Evolutionary conservation across 2,888 invertebrate genomes (phyloP).

Genomic region (Andrena chrysosceles): DNA sequence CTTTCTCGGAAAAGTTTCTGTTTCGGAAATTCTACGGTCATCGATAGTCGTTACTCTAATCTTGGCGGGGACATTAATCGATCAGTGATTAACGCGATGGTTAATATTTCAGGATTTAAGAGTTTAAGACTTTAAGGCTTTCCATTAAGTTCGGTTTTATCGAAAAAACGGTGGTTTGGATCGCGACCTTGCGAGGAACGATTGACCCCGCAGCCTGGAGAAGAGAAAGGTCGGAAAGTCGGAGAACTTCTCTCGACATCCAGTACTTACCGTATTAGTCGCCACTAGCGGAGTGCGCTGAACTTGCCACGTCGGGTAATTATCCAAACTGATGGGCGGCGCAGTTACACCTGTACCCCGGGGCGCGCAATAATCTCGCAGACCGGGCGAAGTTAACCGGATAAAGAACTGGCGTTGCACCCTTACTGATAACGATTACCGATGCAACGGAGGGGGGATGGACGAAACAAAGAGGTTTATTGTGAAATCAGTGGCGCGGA

Average conservation of each 20-base stretch:
- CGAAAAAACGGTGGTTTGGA: background rate
- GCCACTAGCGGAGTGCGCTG: conserved; percentile 17
- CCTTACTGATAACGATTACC: conserved; percentile 22
- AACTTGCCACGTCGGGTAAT: conserved; percentile 42
- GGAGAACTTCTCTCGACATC: background rate
- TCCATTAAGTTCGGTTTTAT: background rate
- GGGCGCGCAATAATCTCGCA: conserved; percentile 20
- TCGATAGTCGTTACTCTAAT: too few species aligned
- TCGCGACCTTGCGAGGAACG: background rate
- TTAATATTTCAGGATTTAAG: too few species aligned
- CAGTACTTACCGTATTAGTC: conserved; percentile 18
- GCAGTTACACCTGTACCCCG: conserved; percentile 44
- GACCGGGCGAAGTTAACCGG: background rate
- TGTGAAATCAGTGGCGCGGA: conserved; percentile 53
- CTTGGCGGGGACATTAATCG: too few species aligned
- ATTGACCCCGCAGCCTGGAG: too few species aligned
- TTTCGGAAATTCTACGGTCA: too few species aligned
- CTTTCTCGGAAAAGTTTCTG: background rate
- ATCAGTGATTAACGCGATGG: too few species aligned
- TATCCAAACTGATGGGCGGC: conserved; percentile 38
- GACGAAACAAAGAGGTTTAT: conserved; percentile 57
- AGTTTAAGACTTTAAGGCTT: too few species aligned
- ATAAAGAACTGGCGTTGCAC: background rate
- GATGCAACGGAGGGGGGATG: background rate
- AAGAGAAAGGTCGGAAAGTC: background rate